Conservation (phyloP, 2,888 invertebrate species). For the Pogonocherus hispidulus region DNA sequence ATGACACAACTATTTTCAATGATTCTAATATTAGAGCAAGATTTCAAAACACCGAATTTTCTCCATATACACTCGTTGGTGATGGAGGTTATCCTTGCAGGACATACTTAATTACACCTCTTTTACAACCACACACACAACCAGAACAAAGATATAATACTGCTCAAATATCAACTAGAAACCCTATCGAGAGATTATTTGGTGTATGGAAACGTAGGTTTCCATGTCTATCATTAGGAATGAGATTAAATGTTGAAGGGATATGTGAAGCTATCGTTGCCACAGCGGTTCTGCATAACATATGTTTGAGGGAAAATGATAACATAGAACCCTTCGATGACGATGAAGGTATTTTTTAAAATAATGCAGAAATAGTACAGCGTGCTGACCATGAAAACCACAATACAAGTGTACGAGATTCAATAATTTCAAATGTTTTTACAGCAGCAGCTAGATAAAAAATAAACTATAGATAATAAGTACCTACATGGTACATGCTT, state of each 20-base stretch:
- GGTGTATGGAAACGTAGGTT: too few relatives aligned
- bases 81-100: slow-evolving; percentile 13
- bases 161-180: not conserved
- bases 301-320: too few relatives aligned
- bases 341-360: too few relatives aligned
- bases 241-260: not conserved
- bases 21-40: slow-evolving; percentile 11
- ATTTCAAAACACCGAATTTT: slow-evolving; percentile 9
- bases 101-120: slow-evolving; percentile 15
- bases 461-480: too few relatives aligned
- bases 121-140: not conserved
- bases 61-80: slow-evolving; percentile 15
- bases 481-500: too few relatives aligned
- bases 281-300: too few relatives aligned
- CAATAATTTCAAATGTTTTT: not conserved
- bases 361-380: too few relatives aligned
- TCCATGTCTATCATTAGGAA: not conserved
- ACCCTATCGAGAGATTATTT: not conserved
- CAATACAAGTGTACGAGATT: too few relatives aligned
- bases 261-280: not conserved
- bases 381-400: too few relatives aligned
- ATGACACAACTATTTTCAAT: slow-evolving; percentile 20
- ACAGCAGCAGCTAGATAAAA: too few relatives aligned
- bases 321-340: too few relatives aligned
- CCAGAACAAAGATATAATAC: not conserved